Conservation (phyloP, 2,888 invertebrate genomes). For the Abrostola triplasia region DNA sequence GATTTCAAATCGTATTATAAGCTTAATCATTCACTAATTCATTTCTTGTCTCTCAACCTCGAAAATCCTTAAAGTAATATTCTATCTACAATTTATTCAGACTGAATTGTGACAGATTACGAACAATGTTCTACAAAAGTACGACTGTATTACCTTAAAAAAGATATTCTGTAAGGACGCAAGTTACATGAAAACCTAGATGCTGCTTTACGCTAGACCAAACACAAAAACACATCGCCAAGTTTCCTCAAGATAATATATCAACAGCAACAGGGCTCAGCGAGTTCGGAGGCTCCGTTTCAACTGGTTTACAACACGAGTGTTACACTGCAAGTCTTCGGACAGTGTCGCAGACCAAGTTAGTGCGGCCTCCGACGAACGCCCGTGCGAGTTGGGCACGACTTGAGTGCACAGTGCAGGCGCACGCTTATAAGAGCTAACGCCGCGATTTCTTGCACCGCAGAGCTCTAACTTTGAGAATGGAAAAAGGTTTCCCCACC, state of each 20-base stretch:
- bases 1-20: no score
- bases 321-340: conserved; percentile 11
- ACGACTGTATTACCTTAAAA: not conserved
- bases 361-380: conserved; percentile 8
- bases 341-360: conserved; percentile 2
- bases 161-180: not conserved
- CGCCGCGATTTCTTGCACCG: conserved; percentile 26
- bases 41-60: no score
- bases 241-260: conserved; percentile 1
- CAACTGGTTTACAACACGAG: conserved; percentile 7
- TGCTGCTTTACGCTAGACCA: not conserved
- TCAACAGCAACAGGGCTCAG: not conserved
- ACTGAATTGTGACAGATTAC: no score
- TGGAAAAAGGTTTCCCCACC: not conserved
- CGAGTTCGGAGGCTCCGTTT: conserved; percentile 1
- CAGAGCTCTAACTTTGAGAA: conserved; percentile 8
- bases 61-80: no score
- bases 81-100: no score
- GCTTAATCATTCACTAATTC: no score
- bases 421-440: conserved; percentile 26
- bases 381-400: conserved; percentile 5
- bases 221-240: not conserved
- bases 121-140: not conserved
- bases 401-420: conserved; percentile 6
- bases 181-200: conserved; percentile 4